Evolutionary conservation across 2,888 invertebrate genomes (phyloP), one percentile per base, ranked within the genome.

Genomic region (Helicoverpa assulta): DNA sequence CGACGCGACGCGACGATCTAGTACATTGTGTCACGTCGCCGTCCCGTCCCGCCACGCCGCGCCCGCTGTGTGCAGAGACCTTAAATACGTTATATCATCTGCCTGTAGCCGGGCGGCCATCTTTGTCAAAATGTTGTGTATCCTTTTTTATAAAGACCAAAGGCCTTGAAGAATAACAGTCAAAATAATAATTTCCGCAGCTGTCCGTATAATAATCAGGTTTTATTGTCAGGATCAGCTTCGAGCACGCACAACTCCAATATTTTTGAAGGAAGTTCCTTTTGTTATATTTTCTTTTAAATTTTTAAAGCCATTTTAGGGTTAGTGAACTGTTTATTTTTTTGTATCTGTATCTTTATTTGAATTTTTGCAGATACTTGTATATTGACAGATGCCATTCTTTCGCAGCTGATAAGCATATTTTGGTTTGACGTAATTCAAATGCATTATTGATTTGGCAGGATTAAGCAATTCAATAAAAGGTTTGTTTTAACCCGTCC

Each of bases 121-220:
- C 58, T 61, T 80, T 57, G n/a, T 53, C 4, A 16, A 47, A 52
- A 26, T n/a, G 1, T 47, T 70, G 21, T 47, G 55, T 26, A 16
- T 14, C 56, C 37, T n/a, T 52, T 74, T 67, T 72, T 64, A 12
- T 65, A 4, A 12, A 50, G 52, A 21, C 65, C 53, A 43, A 62
- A 66, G 62, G 47, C 73, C 70, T 76, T 77, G 76, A 73, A 71
- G 51, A 65, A 21, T 76, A 73, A 71, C 73, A 60, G 65, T n/a
- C 63, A 50, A 70, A 74, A 70, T 67, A 68, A 84, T 69, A 70
- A 70, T 74, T 64, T 74, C 66, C 55, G 75, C 85, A 82, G 82
- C 84, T 84, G 82, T 71, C 68, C 21, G 61, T 50, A 60, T 70
- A 43, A 61, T 50, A 78, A 81, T 80, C 84, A 68, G 64, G 69